Evolutionary conservation across 2,797 vertebrate species (phyloP).

Genomic region (Melanotaenia maccullochi): DNA sequence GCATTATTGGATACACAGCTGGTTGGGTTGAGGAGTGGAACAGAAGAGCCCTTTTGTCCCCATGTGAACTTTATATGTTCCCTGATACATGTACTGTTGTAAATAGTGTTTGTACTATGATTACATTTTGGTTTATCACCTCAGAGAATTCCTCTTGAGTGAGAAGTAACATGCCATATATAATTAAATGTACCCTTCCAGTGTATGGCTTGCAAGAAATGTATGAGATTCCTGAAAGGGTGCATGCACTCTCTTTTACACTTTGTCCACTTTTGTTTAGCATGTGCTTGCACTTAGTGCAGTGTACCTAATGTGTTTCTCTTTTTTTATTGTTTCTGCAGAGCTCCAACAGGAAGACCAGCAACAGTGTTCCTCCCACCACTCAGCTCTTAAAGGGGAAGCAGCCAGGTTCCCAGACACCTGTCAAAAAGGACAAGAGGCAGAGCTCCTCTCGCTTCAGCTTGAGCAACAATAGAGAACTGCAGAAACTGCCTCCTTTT

Average conservation of each 20-base stretch:
- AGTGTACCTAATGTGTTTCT: slow-evolving; percentile 24
- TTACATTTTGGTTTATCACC: slow-evolving; percentile 4
- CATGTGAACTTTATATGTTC: neutral
- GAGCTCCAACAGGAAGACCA: slow-evolving; percentile 90
- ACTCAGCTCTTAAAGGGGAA: slow-evolving; percentile 93
- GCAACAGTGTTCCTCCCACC: slow-evolving; percentile 85
- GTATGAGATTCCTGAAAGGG: slow-evolving; percentile 12
- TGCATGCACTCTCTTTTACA: neutral
- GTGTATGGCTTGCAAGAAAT: neutral
- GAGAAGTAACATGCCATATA: neutral
- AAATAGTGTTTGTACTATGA: slow-evolving; percentile 1
- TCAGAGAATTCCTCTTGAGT: neutral
- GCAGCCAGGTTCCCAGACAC: slow-evolving; percentile 86
- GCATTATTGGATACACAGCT: slow-evolving; percentile 1
- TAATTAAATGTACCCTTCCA: slow-evolving; percentile 29
- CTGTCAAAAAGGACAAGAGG: slow-evolving; percentile 94
- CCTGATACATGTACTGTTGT: neutral
- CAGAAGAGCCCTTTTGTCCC: neutral
- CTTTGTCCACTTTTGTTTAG: neutral
- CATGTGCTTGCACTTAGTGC: slow-evolving; percentile 9
- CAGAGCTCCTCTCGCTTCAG: slow-evolving; percentile 94
- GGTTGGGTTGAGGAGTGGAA: slow-evolving; percentile 1
- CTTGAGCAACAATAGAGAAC: slow-evolving; percentile 94
- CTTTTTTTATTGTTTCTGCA: slow-evolving; percentile 61
- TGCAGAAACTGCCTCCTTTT: slow-evolving; percentile 94